Base-by-base conservation (phyloP, 2,888 invertebrate genomes). In the Euzophera pinguis region DNA sequence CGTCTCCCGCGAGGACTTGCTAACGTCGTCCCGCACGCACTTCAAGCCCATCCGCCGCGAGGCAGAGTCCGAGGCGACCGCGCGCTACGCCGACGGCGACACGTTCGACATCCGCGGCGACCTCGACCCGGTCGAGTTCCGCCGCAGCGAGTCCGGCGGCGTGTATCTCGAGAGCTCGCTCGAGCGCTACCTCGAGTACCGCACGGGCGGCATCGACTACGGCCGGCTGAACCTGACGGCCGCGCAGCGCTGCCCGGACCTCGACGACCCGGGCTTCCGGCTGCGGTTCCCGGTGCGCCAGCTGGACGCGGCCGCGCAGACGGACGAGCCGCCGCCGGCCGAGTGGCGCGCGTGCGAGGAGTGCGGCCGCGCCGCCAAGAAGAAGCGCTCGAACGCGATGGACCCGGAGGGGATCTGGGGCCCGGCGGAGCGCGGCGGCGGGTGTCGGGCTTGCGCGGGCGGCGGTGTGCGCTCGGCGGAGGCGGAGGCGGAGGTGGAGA, bases 11-110 rank as follows among this genome's bases (percentile, higher is more conserved):
- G 95, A 95, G 72, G 95, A 96, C 80, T 83, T 96, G 62, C 90
- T 96, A 57, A 94, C 94, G 13, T 95, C 96, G 6, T 91, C 93
- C 59, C 93, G 93, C 60, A 96, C 96, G 54, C 97, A 97, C 84
- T 97, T 97, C 87, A 93, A 94, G 62, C 96, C 97, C 12, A 96
- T 97, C 64, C 92, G 93, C 65, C 92, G 92, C 65, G 91, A 91
- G 60, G 63, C 74, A 47, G 79, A 78, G 38, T 76, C 79, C 48
- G 80, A 76, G 56, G 64, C 63, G 52, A 56, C 77, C 71, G n/a
- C n/a, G n/a, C 80, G 81, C 50, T 91, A 92, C 76, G 92, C 91
- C 29, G 95, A 95, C 80, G 95, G 95, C 48, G 93, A 94, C 64
- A 93, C 94, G 12, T 95, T 95, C 82, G 91, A 93, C 61, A 93